These are phyloP conservation scores for Platycheirus rosarum DNA, from an alignment of 2,888 invertebrate species.

Conservation along the genomic window DNA sequence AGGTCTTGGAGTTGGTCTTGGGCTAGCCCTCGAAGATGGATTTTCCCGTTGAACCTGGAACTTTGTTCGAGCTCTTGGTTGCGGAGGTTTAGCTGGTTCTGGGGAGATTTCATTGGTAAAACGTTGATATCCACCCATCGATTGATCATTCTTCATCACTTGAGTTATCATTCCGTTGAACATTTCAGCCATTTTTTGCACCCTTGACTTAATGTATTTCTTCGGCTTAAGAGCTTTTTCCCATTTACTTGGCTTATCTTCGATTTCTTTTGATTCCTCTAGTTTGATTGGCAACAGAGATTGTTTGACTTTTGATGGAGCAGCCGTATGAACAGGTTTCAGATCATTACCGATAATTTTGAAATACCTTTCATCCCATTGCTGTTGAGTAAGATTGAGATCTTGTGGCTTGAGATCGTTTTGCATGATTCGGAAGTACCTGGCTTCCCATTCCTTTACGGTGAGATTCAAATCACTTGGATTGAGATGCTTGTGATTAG, in stretches of 20 bases:
- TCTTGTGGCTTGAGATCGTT: constrained; percentile 63
- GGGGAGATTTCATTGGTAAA: constrained; percentile 75
- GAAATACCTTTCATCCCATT: constrained; percentile 40
- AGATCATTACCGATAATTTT: constrained; percentile 20
- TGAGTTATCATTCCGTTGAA: constrained; percentile 79
- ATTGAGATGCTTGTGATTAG: background rate
- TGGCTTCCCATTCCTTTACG: constrained; percentile 29
- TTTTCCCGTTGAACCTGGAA: background rate
- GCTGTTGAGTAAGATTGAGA: constrained; percentile 38
- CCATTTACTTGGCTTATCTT: constrained; percentile 23
- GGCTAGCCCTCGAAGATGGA: constrained; percentile 11
- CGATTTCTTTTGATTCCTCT: background rate
- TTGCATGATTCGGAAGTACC: constrained; percentile 42
- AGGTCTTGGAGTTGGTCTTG: constrained; percentile 29
- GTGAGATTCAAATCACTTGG: constrained; percentile 37
- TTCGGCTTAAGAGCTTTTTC: constrained; percentile 23
- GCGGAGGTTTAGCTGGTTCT: constrained; percentile 26
- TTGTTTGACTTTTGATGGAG: background rate
- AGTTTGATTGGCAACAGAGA: background rate
- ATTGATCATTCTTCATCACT: constrained; percentile 75
- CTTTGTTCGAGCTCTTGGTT: constrained; percentile 8
- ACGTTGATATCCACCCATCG: constrained; percentile 72
- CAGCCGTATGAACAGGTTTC: background rate
- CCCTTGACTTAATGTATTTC: constrained; percentile 74
- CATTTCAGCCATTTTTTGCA: constrained; percentile 79